These are phyloP conservation scores for Silvanus unidentatus DNA, from an alignment of 2,888 invertebrate species.

Conservation along the genomic window DNA sequence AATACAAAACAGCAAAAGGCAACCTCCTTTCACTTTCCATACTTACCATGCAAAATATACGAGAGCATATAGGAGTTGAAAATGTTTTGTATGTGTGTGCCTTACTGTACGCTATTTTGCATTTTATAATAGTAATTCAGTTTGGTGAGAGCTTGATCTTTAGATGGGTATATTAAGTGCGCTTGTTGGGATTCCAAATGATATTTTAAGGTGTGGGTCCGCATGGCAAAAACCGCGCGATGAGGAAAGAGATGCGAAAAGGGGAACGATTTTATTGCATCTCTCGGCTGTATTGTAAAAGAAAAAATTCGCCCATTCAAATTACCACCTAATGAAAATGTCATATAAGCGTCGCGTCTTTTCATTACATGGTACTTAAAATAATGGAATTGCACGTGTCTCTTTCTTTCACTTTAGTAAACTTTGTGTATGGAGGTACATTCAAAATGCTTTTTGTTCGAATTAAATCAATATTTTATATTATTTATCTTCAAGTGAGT, in stretches of 20 bases:
- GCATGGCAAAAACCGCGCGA: too few species aligned
- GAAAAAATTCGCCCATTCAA: too few species aligned
- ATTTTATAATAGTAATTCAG: neutral
- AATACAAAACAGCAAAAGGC: neutral
- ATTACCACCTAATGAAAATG: too few species aligned
- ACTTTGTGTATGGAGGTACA: neutral
- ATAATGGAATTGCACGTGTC: too few species aligned
- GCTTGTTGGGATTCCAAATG: neutral
- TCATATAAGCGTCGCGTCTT: too few species aligned
- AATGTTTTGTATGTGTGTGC: neutral
- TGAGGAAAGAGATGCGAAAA: too few species aligned
- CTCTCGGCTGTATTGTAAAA: too few species aligned
- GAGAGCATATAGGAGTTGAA: too few species aligned
- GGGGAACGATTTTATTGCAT: too few species aligned
- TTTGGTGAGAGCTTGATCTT: constrained; percentile 1
- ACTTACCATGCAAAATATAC: neutral
- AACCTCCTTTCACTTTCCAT: constrained; percentile 3
- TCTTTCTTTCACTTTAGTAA: too few species aligned
- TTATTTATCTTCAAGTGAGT: constrained; percentile 2
- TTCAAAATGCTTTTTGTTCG: neutral
- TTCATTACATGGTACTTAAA: too few species aligned
- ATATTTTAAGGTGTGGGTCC: neutral
- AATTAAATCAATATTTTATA: neutral
- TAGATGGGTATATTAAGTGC: too few species aligned
- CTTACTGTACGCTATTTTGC: neutral